These are phyloP conservation scores for Leptoclinus maculatus DNA, from an alignment of 2,797 vertebrate species.

Conservation along the genomic window DNA sequence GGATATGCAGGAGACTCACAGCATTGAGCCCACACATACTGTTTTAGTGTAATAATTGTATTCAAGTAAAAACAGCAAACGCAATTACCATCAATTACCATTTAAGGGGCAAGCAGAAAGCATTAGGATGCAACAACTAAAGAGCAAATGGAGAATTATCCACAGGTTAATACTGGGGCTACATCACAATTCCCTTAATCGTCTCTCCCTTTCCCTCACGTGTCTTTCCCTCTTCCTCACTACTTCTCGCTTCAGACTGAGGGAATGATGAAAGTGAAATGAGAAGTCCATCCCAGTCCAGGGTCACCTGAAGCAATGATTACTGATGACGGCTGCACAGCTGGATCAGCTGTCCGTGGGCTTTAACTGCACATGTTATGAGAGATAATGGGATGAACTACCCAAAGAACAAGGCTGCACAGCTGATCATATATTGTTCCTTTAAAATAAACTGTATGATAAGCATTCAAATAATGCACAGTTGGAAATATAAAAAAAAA, in stretches of 20 bases:
- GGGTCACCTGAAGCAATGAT: slow-evolving; percentile 44
- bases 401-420: slow-evolving; percentile 17
- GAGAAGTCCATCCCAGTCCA: slow-evolving; percentile 29
- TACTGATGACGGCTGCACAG: slow-evolving; percentile 39
- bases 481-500: not conserved
- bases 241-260: not conserved
- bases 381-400: slow-evolving; percentile 29
- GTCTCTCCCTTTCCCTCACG: not conserved
- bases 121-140: not conserved
- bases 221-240: slow-evolving; percentile 15
- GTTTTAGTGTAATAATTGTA: not conserved
- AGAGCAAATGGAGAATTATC: slow-evolving; percentile 1
- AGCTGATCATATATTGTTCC: slow-evolving; percentile 2
- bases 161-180: slow-evolving; percentile 4
- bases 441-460: not conserved
- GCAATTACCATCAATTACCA: not conserved
- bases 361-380: slow-evolving; percentile 30
- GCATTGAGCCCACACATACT: not conserved
- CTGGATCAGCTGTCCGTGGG: slow-evolving; percentile 46
- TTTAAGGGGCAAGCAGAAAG: not conserved
- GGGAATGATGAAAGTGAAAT: slow-evolving; percentile 45
- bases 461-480: not conserved
- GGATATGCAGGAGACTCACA: not conserved
- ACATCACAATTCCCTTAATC: slow-evolving; percentile 17
- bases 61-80: not conserved